Conservation (phyloP, 2,113 vertebrate genomes). For the Aspiorhynchus laticeps region DNA sequence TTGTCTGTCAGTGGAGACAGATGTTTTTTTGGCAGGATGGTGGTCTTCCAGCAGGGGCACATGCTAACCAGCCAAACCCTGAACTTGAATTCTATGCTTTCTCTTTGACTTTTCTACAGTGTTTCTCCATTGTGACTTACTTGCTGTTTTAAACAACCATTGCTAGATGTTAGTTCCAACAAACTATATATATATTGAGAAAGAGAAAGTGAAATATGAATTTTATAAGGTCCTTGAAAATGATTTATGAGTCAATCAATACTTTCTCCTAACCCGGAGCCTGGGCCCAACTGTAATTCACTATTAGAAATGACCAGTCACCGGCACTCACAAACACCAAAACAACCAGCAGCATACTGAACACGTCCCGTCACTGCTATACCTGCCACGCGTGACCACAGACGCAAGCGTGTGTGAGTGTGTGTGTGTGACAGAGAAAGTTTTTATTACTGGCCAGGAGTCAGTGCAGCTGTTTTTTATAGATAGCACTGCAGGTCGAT, state of each 20-base stretch:
- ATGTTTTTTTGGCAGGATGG: neutral
- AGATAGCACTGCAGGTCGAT: slow-evolving; percentile 68
- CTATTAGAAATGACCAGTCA: slow-evolving; percentile 23
- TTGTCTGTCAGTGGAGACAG: neutral
- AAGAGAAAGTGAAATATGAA: slow-evolving; percentile 22
- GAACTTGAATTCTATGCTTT: neutral
- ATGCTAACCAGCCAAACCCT: neutral
- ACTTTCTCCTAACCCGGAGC: neutral
- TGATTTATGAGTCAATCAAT: slow-evolving; percentile 21
- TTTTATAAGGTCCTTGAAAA: slow-evolving; percentile 24
- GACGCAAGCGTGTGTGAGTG: neutral
- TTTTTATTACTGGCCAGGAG: slow-evolving; percentile 60
- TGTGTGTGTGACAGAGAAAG: slow-evolving; percentile 30
- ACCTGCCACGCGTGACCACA: neutral
- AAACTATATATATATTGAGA: slow-evolving; percentile 2
- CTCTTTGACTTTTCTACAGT: neutral
- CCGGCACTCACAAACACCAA: neutral
- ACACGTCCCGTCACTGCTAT: neutral
- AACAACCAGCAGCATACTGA: slow-evolving; percentile 4
- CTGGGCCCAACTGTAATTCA: neutral
- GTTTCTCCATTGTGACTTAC: neutral
- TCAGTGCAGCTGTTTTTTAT: slow-evolving; percentile 59
- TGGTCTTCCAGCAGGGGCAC: neutral
- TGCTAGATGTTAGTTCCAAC: neutral
- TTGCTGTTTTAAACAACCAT: neutral